phyloP scores from a whole-genome alignment of 2,888 invertebrate species.

The Andrena chrysosceles region DNA sequence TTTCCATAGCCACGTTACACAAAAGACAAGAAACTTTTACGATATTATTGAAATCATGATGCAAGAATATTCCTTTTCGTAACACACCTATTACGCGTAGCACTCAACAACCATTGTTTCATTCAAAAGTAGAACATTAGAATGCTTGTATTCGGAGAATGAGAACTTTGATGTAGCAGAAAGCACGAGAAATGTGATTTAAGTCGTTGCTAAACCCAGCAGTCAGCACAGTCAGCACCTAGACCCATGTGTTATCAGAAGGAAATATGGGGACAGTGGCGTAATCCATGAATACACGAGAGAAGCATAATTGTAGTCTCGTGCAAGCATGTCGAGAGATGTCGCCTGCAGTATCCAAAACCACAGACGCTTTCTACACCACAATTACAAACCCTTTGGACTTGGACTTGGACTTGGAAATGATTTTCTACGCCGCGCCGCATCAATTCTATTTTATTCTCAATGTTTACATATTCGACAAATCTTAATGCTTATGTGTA shows the following conservation, averaged over 20 bases:
- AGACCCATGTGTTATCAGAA: constrained; percentile 25
- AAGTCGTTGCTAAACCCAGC: constrained; percentile 11
- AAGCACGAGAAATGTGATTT: constrained; percentile 45
- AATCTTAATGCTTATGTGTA: too few species aligned
- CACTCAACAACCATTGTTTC: not conserved
- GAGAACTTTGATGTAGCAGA: constrained; percentile 8
- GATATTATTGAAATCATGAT: not conserved
- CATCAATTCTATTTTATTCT: too few species aligned
- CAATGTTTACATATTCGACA: too few species aligned
- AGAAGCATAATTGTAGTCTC: not conserved
- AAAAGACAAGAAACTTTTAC: not conserved
- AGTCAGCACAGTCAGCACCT: too few species aligned
- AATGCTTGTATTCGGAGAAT: constrained; percentile 4
- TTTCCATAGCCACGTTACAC: constrained; percentile 31
- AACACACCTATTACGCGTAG: not conserved
- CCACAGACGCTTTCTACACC: too few species aligned
- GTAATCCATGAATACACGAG: not conserved
- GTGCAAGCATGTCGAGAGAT: not conserved
- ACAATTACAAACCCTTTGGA: too few species aligned
- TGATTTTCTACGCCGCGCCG: too few species aligned
- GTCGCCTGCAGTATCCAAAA: not conserved
- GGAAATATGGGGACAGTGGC: constrained; percentile 18
- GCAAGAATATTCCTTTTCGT: not conserved
- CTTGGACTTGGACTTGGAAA: too few species aligned
- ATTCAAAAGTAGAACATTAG: constrained; percentile 15